Conservation (phyloP, 92 coral and sea anemone genomes). For the Pocillopora grandis region DNA sequence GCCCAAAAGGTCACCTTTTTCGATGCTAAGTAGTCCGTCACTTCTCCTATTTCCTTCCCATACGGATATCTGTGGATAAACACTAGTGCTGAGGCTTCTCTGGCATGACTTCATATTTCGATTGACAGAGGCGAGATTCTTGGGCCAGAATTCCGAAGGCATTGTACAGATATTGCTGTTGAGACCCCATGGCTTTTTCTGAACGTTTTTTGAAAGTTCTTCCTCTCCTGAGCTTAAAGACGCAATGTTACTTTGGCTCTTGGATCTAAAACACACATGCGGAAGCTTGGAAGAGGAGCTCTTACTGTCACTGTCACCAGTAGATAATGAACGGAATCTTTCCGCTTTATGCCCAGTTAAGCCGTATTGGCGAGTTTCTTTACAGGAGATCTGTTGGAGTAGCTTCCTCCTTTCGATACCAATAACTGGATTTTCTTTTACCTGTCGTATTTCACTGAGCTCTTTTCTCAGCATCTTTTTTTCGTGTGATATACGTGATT, state of each 20-base stretch:
- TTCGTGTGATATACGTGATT: slow-evolving; percentile 17
- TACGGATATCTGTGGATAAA: not conserved
- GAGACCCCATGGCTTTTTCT: not conserved
- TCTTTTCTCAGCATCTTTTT: slow-evolving; percentile 33
- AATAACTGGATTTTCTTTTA: slow-evolving; percentile 20
- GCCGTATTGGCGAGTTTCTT: not conserved
- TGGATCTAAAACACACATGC: not conserved
- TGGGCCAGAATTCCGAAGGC: not conserved
- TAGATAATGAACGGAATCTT: slow-evolving; percentile 18
- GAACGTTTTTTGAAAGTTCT: not conserved
- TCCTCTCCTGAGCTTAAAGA: not conserved
- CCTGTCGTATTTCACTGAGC: slow-evolving; percentile 15
- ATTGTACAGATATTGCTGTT: not conserved
- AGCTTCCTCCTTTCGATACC: slow-evolving; percentile 23
- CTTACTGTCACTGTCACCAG: not conserved
- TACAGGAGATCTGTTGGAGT: slow-evolving; percentile 3
- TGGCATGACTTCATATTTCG: not conserved
- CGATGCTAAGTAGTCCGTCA: not conserved
- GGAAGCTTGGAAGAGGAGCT: not conserved
- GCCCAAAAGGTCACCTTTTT: not conserved
- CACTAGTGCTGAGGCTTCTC: slow-evolving; percentile 19
- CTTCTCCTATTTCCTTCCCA: not conserved
- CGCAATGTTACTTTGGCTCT: slow-evolving; percentile 9
- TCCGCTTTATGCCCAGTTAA: not conserved
- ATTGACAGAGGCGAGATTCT: not conserved